Conservation (phyloP, 1,140 invertebrate genomes). For the Chionoecetes opilio region DNA sequence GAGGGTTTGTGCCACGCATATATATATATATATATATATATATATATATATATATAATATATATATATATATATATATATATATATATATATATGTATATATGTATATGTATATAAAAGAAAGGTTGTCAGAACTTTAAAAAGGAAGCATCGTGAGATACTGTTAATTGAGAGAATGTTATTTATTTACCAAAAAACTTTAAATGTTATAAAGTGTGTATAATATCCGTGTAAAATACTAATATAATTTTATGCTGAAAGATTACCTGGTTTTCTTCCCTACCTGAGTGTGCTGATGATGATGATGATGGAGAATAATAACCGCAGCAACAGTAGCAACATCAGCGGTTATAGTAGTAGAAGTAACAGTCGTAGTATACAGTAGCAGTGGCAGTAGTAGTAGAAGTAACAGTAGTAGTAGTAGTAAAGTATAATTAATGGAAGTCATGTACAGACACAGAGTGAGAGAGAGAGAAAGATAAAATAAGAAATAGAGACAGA, state of each 20-base stretch:
- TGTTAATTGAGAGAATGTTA: slow-evolving; percentile 73
- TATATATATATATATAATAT: neutral
- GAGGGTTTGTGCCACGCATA: neutral
- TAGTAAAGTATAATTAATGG: too few species aligned
- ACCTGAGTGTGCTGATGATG: neutral
- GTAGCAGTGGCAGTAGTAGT: neutral
- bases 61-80: neutral
- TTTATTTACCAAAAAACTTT: slow-evolving; percentile 77
- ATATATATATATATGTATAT: neutral
- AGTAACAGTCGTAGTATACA: neutral
- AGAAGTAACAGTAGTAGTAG: neutral
- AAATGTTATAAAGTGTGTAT: slow-evolving; percentile 80
- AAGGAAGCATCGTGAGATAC: slow-evolving; percentile 58
- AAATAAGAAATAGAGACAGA: slow-evolving; percentile 20
- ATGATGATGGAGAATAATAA: neutral
- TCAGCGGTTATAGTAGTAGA: neutral
- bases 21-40: neutral
- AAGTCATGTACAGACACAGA: neutral
- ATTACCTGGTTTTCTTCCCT: slow-evolving; percentile 32
- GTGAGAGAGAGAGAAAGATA: neutral
- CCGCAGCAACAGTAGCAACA: neutral
- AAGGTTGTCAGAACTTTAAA: slow-evolving; percentile 71
- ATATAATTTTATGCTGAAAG: slow-evolving; percentile 78
- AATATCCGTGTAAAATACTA: slow-evolving; percentile 79
- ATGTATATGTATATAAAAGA: neutral